Evolutionary conservation across 2,888 invertebrate genomes (phyloP).

Genomic region (Zonitis immaculata): DNA sequence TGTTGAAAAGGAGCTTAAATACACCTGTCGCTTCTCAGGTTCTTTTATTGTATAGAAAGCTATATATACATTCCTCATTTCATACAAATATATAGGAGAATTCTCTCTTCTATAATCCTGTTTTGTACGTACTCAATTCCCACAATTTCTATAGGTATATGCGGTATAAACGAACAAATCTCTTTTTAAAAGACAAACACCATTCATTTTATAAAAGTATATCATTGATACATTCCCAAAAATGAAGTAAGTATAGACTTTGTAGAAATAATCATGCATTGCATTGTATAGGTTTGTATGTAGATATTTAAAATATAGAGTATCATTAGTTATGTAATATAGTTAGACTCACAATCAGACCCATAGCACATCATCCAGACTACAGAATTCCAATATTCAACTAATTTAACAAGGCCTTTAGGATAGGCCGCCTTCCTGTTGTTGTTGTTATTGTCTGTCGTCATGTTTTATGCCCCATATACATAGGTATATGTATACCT

Average conservation of each 20-base stretch:
- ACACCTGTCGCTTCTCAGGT: constrained; percentile 20
- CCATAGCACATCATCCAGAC: constrained; percentile 15
- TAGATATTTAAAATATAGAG: constrained; percentile 12
- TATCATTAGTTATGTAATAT: constrained; percentile 16
- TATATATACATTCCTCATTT: constrained; percentile 10
- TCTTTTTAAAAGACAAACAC: background rate
- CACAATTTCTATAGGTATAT: background rate
- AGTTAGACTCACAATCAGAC: no score
- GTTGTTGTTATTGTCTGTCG: no score
- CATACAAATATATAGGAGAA: background rate
- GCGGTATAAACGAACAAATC: constrained; percentile 9
- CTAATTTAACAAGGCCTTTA: constrained; percentile 19
- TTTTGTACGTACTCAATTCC: constrained; percentile 14
- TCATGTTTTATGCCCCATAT: no score
- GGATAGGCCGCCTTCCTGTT: constrained; percentile 17
- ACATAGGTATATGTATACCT: no score
- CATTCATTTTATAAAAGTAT: background rate
- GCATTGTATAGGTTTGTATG: no score
- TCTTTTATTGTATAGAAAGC: constrained; percentile 8
- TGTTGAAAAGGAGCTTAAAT: constrained; percentile 16
- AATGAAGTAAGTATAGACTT: no score
- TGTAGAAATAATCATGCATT: no score
- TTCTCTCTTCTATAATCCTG: constrained; percentile 18
- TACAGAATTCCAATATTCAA: constrained; percentile 15
- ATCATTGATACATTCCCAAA: background rate